Percentiles rank a stretch among this genome's conserved stretches.
phyloP scores from a whole-genome alignment of 2,888 invertebrate species.

The Drosophila yooni region DNA sequence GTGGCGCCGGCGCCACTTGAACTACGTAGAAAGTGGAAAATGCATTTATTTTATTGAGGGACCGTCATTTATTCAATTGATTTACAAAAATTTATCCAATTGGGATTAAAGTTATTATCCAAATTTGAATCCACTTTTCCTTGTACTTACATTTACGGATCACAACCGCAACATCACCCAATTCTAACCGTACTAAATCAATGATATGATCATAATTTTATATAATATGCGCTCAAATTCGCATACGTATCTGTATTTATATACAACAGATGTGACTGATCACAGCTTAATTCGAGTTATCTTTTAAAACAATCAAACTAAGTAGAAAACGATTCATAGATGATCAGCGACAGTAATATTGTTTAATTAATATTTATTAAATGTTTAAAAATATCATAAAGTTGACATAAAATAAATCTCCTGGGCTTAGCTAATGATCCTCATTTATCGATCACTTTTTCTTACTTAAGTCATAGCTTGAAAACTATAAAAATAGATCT shows the following conservation, averaged over 20 bases:
- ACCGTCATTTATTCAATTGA: neutral
- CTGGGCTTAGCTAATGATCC: neutral
- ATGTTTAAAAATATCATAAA: neutral
- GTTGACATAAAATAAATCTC: neutral
- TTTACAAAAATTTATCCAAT: neutral
- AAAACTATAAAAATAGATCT: neutral
- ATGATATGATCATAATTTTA: neutral
- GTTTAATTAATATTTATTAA: neutral
- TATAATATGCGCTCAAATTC: neutral
- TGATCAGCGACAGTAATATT: neutral
- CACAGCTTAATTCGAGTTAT: too few species aligned
- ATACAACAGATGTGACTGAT: neutral
- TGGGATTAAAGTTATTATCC: neutral
- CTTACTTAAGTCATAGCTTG: neutral
- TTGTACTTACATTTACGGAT: neutral
- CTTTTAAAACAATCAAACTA: neutral
- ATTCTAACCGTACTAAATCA: neutral
- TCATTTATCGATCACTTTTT: neutral
- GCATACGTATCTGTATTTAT: neutral
- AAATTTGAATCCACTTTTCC: neutral
- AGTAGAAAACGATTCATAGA: neutral
- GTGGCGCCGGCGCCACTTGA: constrained; percentile 60
- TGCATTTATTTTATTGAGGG: neutral
- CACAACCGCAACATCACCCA: neutral
- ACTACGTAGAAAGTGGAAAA: neutral